Evolutionary conservation across 2,797 vertebrate genomes (phyloP).

Genomic region (Anguilla anguilla): DNA sequence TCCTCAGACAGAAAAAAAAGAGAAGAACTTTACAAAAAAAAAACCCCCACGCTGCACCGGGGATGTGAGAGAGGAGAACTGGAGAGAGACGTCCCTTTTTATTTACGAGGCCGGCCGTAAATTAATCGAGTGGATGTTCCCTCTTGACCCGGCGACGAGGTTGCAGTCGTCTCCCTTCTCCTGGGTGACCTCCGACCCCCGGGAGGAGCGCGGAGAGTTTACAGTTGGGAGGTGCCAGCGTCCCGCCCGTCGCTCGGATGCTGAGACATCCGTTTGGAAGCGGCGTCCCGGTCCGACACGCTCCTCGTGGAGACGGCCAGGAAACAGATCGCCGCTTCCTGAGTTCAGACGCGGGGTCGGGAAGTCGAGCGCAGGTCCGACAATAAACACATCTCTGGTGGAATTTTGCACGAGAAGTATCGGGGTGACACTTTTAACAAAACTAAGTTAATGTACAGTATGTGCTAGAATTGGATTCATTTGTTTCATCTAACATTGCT

Average conservation of each 20-base stretch:
- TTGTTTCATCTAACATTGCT: background rate
- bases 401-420: background rate
- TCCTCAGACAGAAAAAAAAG: background rate
- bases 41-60: background rate
- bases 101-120: constrained; percentile 37
- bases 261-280: constrained; percentile 44
- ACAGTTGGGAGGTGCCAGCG: constrained; percentile 51
- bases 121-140: constrained; percentile 48
- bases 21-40: background rate
- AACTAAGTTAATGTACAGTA: background rate
- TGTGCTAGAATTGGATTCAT: background rate
- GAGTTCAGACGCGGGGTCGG: background rate
- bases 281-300: constrained; percentile 33
- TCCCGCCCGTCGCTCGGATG: constrained; percentile 40
- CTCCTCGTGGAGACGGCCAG: constrained; percentile 35
- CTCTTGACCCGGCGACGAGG: constrained; percentile 46
- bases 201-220: constrained; percentile 49
- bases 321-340: constrained; percentile 38
- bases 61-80: background rate
- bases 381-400: background rate
- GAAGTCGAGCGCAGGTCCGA: background rate
- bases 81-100: background rate
- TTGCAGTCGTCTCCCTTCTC: constrained; percentile 42
- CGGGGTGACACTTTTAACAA: background rate
- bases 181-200: constrained; percentile 41